Base-by-base conservation (phyloP, 2,888 invertebrate genomes). In the Teleiodes luculella region DNA sequence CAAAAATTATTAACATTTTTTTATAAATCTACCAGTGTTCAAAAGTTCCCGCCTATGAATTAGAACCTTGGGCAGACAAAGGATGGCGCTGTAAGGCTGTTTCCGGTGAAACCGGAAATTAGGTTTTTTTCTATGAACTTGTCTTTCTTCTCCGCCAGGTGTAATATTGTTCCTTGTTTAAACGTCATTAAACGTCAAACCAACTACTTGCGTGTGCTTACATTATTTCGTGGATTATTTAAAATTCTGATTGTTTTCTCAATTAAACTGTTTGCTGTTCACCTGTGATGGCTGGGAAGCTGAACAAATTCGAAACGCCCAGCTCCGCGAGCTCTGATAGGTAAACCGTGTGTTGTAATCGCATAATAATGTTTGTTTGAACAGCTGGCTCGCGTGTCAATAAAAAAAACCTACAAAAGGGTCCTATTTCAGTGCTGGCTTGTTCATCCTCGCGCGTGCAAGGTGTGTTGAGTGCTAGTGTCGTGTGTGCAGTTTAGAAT, bases 301-400 rank as follows among this genome's bases (percentile, higher is more conserved):
- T 90, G 78, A 92, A 91, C 72, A 93, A 92, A 78, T 93, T 94
- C 73, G 96, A 96, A 86, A 95, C 95, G 64, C 95, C 96, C 68
- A 96, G 96, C 80, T 96, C 96, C 57, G 96, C 96, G 62, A 97
- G 96, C 86, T 96, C 96, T 61, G 96, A 96, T 90, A 96, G 96
- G 96, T 96, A 93, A 87, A 79, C 66, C 73, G 70, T 69, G 78
- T 78, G 76, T 76, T 73, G 66, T 80, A 79, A 78, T 75, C 73
- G 78, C 68, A 68, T 65, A 60, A 65, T 65, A 71, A 70, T 86
- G 84, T 86, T 85, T 88, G 79, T 86, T 82, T 83, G 74, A 75
- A 80, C 88, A 88, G 87, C 87, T 87, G 87, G 80, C 72, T 74
- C 62, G 68, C 76, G 77, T 80, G 53, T 53, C 53, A 77, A 76